Conservation (phyloP, 2,797 vertebrate genomes). For the Lycodopsis pacificus region DNA sequence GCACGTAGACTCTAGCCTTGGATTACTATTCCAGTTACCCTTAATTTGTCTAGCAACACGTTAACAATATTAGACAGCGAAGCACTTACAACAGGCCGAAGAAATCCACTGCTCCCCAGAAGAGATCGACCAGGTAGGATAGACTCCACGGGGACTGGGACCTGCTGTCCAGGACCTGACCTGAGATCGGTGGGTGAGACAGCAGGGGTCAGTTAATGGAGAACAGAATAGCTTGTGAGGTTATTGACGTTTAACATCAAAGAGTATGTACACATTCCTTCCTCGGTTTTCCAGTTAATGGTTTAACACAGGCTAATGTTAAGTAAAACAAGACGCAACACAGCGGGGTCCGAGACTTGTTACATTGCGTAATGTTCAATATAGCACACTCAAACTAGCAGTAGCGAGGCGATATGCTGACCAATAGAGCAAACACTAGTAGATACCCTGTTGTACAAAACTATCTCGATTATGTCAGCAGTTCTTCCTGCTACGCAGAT, state of each 20-base stretch:
- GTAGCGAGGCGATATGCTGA: rapidly evolving
- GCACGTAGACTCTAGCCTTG: background rate
- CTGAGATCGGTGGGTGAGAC: constrained; percentile 65
- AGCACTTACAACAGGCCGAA: constrained; percentile 91
- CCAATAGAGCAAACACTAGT: rapidly evolving
- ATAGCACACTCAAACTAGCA: background rate
- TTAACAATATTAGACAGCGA: background rate
- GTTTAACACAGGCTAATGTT: background rate
- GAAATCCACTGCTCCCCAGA: constrained; percentile 94
- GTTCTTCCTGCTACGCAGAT: background rate
- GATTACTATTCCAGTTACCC: background rate
- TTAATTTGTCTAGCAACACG: background rate
- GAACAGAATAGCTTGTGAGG: too few relatives aligned
- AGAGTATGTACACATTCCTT: background rate
- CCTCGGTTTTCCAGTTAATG: background rate
- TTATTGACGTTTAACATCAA: background rate
- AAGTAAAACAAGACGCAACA: background rate
- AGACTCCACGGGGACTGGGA: constrained; percentile 91
- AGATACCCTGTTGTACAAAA: rapidly evolving
- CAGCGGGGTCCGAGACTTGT: background rate
- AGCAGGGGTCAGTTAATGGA: background rate
- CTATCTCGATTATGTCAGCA: background rate
- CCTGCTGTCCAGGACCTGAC: constrained; percentile 92
- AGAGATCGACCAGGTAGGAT: constrained; percentile 89
- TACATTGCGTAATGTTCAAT: background rate